A percentile compares a stretch with the other conserved stretches of the same genome.
Conservation (phyloP, 2,888 invertebrate species). For the Corbicula japonica region DNA sequence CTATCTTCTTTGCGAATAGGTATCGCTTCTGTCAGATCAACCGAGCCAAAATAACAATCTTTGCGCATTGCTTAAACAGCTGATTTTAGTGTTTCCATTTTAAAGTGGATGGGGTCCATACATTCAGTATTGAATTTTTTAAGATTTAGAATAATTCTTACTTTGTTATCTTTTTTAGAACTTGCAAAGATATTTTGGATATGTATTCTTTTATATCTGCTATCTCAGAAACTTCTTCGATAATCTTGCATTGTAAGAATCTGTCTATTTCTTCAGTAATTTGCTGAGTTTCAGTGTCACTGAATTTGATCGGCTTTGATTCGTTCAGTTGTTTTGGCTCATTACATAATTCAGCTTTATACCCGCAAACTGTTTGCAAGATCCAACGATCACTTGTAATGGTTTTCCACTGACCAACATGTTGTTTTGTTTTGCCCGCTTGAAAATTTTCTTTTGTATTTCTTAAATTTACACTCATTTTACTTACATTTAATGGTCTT, state of each 20-base stretch:
- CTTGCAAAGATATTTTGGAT: background rate
- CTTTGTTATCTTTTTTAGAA: background rate
- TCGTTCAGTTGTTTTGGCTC: background rate
- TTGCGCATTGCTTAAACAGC: background rate
- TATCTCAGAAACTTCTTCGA: background rate
- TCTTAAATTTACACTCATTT: too few species aligned
- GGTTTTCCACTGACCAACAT: conserved; percentile 1
- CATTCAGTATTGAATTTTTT: too few species aligned
- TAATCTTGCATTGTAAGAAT: conserved; percentile 2
- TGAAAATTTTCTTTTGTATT: conserved; percentile 13
- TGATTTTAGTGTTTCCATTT: conserved; percentile 9
- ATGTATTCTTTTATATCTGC: background rate
- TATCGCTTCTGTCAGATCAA: conserved; percentile 2
- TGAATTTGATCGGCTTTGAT: conserved; percentile 3
- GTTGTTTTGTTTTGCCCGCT: conserved; percentile 1
- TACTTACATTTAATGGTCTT: conserved; percentile 6
- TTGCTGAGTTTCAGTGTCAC: background rate
- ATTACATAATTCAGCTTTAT: background rate
- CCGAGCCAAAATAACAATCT: conserved; percentile 18
- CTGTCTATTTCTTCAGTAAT: conserved; percentile 2
- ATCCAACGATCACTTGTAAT: conserved; percentile 6
- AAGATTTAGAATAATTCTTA: too few species aligned
- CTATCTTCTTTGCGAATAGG: background rate
- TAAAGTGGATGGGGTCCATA: too few species aligned
- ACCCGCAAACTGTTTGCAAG: conserved; percentile 9